A percentile compares a stretch with the other conserved stretches of the same genome.
Conservation (phyloP, 2,888 invertebrate genomes). For the Podabrus alpinus region DNA sequence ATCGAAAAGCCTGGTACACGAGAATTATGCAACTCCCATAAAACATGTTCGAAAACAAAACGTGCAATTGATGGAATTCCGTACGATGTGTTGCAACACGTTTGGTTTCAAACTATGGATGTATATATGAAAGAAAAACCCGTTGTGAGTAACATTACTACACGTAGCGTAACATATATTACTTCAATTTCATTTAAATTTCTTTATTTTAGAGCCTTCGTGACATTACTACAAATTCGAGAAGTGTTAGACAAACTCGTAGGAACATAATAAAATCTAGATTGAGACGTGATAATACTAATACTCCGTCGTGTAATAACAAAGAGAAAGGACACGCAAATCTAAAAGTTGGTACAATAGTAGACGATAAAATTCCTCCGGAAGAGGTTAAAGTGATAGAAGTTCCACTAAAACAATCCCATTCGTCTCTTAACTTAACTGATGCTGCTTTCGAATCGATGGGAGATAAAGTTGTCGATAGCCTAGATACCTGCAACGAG, state of each 20-base stretch:
- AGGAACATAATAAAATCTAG: conserved; percentile 16
- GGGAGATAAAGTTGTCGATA: conserved; percentile 53
- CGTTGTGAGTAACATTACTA: conserved; percentile 16
- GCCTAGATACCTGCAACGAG: conserved; percentile 47
- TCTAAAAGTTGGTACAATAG: conserved; percentile 39
- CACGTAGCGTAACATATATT: background rate
- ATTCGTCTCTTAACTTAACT: conserved; percentile 46
- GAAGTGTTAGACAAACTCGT: conserved; percentile 4
- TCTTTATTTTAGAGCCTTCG: conserved; percentile 8
- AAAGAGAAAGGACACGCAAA: conserved; percentile 11
- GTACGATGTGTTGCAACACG: conserved; percentile 41
- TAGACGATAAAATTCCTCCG: conserved; percentile 45
- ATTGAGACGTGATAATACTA: background rate
- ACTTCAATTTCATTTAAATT: conserved; percentile 15
- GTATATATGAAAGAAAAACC: conserved; percentile 24
- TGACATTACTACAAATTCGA: conserved; percentile 6
- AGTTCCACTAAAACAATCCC: conserved; percentile 48
- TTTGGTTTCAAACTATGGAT: conserved; percentile 47
- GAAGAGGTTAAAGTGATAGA: conserved; percentile 47
- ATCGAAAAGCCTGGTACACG: conserved; percentile 43
- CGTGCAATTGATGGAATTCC: conserved; percentile 40
- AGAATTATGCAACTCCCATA: conserved; percentile 51
- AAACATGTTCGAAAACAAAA: conserved; percentile 46
- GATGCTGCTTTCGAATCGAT: conserved; percentile 52
- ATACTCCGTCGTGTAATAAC: background rate